Base-by-base conservation (phyloP, 2,113 vertebrate species). In the Hippocampus zosterae region DNA sequence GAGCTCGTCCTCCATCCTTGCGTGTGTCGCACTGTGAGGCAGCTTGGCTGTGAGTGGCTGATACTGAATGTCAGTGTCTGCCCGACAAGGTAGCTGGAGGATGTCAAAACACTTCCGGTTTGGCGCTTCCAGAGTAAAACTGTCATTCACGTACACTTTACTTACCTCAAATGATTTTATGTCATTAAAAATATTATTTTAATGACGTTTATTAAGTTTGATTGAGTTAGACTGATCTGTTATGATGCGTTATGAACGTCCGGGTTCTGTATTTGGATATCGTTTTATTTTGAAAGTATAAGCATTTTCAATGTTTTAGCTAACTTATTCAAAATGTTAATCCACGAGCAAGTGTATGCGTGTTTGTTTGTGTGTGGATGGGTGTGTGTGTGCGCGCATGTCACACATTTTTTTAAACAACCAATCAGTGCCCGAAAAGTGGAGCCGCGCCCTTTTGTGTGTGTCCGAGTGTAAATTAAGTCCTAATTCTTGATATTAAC, bases 401-500 rank as follows among this genome's bases (percentile, higher is more conserved):
- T n/a, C 52, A 3, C 21, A n/a, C 8, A 8, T 85, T 86, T 2
- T 2, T 3, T 86, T 86, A 75, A 80, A 75, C 85, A 70, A 62
- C 56, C 53, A 27, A 75, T 79, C 79, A 72, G 69, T 77, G 74
- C 19, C 70, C 84, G 89, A 89, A 88, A 90, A 88, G 86, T 21
- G 52, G 81, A 84, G 79, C 83, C 87, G 84, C 81, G 44, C 85
- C 78, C 78, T 82, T 84, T 78, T 78, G 78, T 83, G 74, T 81
- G 21, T n/a, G 3, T 2, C 5, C 21, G 48, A 37, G 5, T 0
- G 33, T 6, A 37, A 33, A 37, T 37, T 37, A 37, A 5, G 5
- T 37, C 0, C 33, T 6, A 37, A 37, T 37, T 37, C 33, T 37
- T 37, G 33, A 37, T 37, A 37, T 37, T 37, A 37, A 37, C 46